These are phyloP conservation scores for Neomonachus schauinslandi DNA, from an alignment of 2,113 vertebrate species.

Conservation along the genomic window DNA sequence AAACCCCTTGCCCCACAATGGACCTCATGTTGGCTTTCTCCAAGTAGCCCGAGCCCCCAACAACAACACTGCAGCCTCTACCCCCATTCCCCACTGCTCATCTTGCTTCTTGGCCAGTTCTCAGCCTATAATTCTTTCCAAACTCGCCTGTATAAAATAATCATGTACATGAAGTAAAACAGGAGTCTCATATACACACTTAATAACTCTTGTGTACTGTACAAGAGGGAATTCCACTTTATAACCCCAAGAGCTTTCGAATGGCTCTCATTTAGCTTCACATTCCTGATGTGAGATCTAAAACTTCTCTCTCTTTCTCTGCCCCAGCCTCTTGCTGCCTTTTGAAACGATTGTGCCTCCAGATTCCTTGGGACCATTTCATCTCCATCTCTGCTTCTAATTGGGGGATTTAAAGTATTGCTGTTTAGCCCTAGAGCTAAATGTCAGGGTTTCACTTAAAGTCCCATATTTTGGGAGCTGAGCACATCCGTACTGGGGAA, in stretches of 20 bases:
- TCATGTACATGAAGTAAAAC: slow-evolving; percentile 91
- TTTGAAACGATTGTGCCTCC: slow-evolving; percentile 69
- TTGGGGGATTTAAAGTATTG: slow-evolving; percentile 12
- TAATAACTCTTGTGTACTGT: slow-evolving; percentile 90
- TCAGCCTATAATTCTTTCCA: slow-evolving; percentile 90
- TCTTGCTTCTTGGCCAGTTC: slow-evolving; percentile 85
- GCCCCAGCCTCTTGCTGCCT: slow-evolving; percentile 73
- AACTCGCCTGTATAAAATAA: slow-evolving; percentile 89
- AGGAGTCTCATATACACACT: slow-evolving; percentile 89
- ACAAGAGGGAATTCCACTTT: slow-evolving; percentile 88
- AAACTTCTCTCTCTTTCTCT: slow-evolving; percentile 82
- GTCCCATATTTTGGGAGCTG: slow-evolving; percentile 64
- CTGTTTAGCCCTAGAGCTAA: slow-evolving; percentile 70
- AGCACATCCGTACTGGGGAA: background rate
- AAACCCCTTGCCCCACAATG: slow-evolving; percentile 68
- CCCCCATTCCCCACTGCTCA: slow-evolving; percentile 80
- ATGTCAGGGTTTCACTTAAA: slow-evolving; percentile 66
- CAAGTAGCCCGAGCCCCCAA: slow-evolving; percentile 73
- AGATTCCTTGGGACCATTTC: slow-evolving; percentile 52
- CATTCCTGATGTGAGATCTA: slow-evolving; percentile 85
- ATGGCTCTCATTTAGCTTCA: slow-evolving; percentile 87
- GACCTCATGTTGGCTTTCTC: slow-evolving; percentile 76
- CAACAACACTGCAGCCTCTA: slow-evolving; percentile 70
- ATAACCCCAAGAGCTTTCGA: slow-evolving; percentile 87
- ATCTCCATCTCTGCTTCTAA: slow-evolving; percentile 71